Percentiles rank a stretch among this genome's conserved stretches.
Evolutionary conservation across 2,113 vertebrate genomes (phyloP).

Genomic region (Centropristis striata): DNA sequence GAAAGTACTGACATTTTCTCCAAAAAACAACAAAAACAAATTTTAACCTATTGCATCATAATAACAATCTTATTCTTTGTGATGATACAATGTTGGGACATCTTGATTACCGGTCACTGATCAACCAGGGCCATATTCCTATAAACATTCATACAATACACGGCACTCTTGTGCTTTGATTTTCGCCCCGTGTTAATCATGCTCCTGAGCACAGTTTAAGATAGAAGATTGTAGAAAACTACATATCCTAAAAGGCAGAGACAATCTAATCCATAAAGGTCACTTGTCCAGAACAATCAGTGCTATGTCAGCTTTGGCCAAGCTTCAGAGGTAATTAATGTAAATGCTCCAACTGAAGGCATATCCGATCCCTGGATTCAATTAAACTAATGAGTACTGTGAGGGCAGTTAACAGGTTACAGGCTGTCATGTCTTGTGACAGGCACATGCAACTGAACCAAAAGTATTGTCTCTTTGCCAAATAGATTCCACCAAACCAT

Average conservation of each 20-base stretch:
- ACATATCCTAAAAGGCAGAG: neutral
- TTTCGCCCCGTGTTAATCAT: neutral
- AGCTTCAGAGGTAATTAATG: constrained; percentile 12
- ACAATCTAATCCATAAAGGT: neutral
- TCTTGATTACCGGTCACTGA: constrained; percentile 16
- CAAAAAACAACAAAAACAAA: too few relatives aligned
- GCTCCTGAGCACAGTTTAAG: neutral
- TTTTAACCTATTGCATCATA: neutral
- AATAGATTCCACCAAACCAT: neutral
- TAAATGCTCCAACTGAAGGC: neutral
- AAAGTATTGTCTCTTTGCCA: neutral
- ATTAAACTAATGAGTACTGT: constrained; percentile 59
- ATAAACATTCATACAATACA: neutral
- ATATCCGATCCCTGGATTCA: constrained; percentile 5
- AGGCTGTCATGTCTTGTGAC: constrained; percentile 75
- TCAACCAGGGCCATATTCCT: constrained; percentile 17
- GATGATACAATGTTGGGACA: neutral
- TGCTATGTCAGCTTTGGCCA: neutral
- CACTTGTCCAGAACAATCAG: neutral
- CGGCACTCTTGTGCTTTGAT: neutral
- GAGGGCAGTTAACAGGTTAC: constrained; percentile 58
- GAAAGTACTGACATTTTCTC: too few relatives aligned
- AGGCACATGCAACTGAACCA: constrained; percentile 49
- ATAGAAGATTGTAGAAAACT: neutral
- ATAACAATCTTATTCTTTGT: neutral